Base-by-base conservation (phyloP, 1,140 invertebrate species). In the Hyphantria cunea region DNA sequence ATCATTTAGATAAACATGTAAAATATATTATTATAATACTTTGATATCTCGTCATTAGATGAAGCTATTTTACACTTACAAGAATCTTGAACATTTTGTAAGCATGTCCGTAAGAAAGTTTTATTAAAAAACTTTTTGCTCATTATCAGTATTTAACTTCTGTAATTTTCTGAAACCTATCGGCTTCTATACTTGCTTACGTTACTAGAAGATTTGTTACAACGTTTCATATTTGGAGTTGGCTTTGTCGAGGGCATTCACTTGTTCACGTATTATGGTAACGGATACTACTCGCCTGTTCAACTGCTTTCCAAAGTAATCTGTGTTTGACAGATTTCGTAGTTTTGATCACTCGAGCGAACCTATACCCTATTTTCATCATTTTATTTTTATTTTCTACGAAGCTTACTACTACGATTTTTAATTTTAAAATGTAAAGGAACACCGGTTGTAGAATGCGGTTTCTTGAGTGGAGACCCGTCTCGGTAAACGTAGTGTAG, bases 261-360 rank as follows among this genome's bases (percentile, higher is more conserved):
- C 44, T 47, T 44, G 48, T 60, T 60, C 56, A 51, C 47, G 37
- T 50, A 42, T 51, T 54, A 49, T 63, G 59, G 59, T 74, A 72
- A 66, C 68, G 72, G 70, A 74, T 71, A 73, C 75, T 70, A 62
- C 62, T 41, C 62, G 66, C 62, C 50, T 68, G 63, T 70, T 65
- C 55, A 74, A 71, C 69, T 80, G 67, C 71, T 75, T 78, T 66
- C 69, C 63, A 66, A 77, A 77, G 70, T 76, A 79, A 81, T 81
- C 79, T 82, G 79, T 64, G 69, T 76, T 77, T 79, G 79, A 78
- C 76, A 76, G 73, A 82, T 76, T 70, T 70, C 66, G 50, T 65
- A 79, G 76, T 78, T 81, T 75, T 81, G 76, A 81, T 81, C 78
- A 75, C 51, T 74, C 64, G 53, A 70, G 69, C 72, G 72, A 64